Evolutionary conservation across 2,888 invertebrate genomes (phyloP), one percentile per base, ranked within the genome.

Genomic region (Noctua fimbriata): DNA sequence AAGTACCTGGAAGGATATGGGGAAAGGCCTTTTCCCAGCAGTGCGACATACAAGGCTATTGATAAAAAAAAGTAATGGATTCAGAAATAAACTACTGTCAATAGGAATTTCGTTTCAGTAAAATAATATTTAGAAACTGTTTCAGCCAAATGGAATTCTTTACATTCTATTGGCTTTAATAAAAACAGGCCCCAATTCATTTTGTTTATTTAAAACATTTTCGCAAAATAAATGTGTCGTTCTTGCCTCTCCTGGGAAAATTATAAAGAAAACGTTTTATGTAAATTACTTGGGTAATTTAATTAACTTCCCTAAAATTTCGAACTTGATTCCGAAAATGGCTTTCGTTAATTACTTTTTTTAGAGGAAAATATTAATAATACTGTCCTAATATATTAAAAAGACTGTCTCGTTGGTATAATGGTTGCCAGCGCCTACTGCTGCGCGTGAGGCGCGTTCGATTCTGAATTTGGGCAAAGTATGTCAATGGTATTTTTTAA

Each of bases 281-380:
- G 0, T 28, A 84, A 79, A 71, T 79, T 18, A 60, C 52, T 41
- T 55, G n/a, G 28, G 6, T 32, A 69, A 79, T 84, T 71, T 72
- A 65, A 85, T 85, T n/a, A 63, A 65, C 32, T 10, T 67, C 24
- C 55, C 41, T 41, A 16, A 52, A 71, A 55, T 24, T 55, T 69
- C n/a, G 52, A 60, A 41, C 47, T 79, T 41, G 9, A 63, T 72
- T 55, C 24, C 58, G 55, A 58, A 80, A 85, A 72, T 69, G 16
- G 36, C 21, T 81, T 65, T 80, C 47, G 18, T 69, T 49, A 49
- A 78, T 69, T 52, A 52, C 2, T 55, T 69, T 60, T 28, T 28
- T 60, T 24, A 14, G 10, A 16, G 16, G 52, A 36, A 32, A 60
- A 52, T 83, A 47, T 76, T 14, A 78, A 28, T 16, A 78, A 28